phyloP scores from a whole-genome alignment of 35 echinoderm and acorn worm species.

The Anneissia japonica region DNA sequence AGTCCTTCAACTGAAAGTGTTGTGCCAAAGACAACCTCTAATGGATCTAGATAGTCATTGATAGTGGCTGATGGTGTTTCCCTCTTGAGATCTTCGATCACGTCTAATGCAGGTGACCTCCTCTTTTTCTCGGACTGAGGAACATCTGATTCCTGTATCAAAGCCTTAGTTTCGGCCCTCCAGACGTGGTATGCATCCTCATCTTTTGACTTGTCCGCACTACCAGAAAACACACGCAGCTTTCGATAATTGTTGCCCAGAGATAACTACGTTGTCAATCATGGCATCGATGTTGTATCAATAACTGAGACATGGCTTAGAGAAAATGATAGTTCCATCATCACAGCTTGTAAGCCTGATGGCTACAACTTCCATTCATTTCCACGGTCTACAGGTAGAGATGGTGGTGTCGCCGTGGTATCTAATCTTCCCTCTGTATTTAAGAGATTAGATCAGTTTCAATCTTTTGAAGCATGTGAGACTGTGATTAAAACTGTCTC shows the following conservation, averaged over 20 bases:
- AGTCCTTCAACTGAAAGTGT: constrained; percentile 16
- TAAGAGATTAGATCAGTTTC: too few species aligned
- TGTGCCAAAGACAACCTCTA: constrained; percentile 30
- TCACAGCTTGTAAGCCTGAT: too few species aligned
- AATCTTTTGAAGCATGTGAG: too few species aligned
- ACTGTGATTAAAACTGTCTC: too few species aligned
- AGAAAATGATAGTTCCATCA: too few species aligned
- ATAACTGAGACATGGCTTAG: too few species aligned
- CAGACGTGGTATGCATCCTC: constrained; percentile 9
- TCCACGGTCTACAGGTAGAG: too few species aligned
- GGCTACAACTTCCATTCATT: too few species aligned
- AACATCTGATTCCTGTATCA: constrained; percentile 9
- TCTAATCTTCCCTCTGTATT: too few species aligned
- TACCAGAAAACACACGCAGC: neutral
- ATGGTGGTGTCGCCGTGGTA: too few species aligned
- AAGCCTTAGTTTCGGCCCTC: neutral
- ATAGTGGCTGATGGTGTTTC: constrained; percentile 12
- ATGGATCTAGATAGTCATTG: constrained; percentile 15
- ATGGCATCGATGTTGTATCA: too few species aligned
- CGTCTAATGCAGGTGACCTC: constrained; percentile 29
- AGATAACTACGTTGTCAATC: neutral
- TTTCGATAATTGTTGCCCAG: neutral
- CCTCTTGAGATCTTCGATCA: constrained; percentile 25
- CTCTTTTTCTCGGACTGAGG: constrained; percentile 12
- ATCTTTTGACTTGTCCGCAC: neutral